Conservation (phyloP, 2,797 vertebrate species). For the Halcyon chelicuti region DNA sequence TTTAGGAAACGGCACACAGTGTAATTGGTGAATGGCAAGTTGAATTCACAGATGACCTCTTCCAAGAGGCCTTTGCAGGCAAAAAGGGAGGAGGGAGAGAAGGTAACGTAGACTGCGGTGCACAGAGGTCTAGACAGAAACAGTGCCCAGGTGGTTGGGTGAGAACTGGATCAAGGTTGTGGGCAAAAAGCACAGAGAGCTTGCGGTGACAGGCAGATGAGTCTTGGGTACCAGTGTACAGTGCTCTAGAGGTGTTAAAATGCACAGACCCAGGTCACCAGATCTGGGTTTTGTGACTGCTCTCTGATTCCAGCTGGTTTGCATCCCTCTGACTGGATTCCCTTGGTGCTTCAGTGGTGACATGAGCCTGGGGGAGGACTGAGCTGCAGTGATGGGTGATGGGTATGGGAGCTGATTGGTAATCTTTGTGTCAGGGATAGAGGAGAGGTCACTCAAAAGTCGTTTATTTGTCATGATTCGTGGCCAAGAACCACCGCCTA, state of each 20-base stretch:
- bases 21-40: background rate
- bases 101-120: accelerated
- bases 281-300: background rate
- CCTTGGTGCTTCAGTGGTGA: background rate
- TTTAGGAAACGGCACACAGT: background rate
- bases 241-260: background rate
- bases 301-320: background rate
- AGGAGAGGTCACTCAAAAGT: background rate
- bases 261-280: background rate
- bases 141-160: background rate
- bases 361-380: background rate
- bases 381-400: background rate
- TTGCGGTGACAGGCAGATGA: background rate
- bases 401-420: background rate
- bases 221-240: background rate
- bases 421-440: background rate
- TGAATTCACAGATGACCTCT: background rate
- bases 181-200: background rate
- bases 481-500: background rate
- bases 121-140: background rate
- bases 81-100: background rate
- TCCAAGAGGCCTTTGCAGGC: background rate
- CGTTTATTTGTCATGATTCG: background rate
- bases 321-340: background rate
- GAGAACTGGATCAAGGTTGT: background rate